Percentiles rank a stretch among this genome's conserved stretches.
Evolutionary conservation across 2,888 invertebrate species (phyloP).

Genomic region (Alloplasta piceator): DNA sequence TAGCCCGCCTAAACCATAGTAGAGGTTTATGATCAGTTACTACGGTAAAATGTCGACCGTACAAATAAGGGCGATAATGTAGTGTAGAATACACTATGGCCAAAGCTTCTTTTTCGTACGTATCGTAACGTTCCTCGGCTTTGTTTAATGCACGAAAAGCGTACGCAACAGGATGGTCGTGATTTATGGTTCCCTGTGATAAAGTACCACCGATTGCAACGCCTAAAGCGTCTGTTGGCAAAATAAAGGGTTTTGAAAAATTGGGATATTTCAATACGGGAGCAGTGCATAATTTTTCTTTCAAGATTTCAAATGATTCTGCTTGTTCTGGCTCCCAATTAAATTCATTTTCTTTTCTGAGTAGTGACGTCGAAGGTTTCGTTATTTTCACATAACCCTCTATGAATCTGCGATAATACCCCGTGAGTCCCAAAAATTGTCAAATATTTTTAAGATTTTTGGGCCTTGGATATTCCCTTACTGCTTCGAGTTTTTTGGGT

Average conservation of each 20-base stretch:
- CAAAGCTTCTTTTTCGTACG: too few species aligned
- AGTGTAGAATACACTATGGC: not conserved
- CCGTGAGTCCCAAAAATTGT: slow-evolving; percentile 44
- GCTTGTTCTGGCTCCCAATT: slow-evolving; percentile 34
- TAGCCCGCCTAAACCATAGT: too few species aligned
- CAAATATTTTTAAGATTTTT: slow-evolving; percentile 31
- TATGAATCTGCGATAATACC: slow-evolving; percentile 52
- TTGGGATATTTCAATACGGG: slow-evolving; percentile 62
- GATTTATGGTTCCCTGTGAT: slow-evolving; percentile 7
- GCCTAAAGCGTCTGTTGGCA: slow-evolving; percentile 66
- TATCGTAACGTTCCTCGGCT: slow-evolving; percentile 32
- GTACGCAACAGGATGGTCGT: slow-evolving; percentile 32
- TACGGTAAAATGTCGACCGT: slow-evolving; percentile 22
- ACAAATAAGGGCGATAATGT: slow-evolving; percentile 41
- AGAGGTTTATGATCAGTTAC: slow-evolving; percentile 36
- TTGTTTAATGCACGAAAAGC: slow-evolving; percentile 24
- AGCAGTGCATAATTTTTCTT: slow-evolving; percentile 32
- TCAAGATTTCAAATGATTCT: slow-evolving; percentile 43
- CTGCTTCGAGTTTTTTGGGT: slow-evolving; percentile 36
- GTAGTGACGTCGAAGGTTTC: slow-evolving; percentile 23
- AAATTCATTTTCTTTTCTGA: slow-evolving; percentile 34
- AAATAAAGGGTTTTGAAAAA: slow-evolving; percentile 62
- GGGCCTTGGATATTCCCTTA: slow-evolving; percentile 40
- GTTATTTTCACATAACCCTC: slow-evolving; percentile 41
- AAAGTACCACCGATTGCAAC: too few species aligned